Percentiles rank a stretch among this genome's conserved stretches.
phyloP scores from a whole-genome alignment of 1,140 invertebrate species.

The Nasonia vitripennis region DNA sequence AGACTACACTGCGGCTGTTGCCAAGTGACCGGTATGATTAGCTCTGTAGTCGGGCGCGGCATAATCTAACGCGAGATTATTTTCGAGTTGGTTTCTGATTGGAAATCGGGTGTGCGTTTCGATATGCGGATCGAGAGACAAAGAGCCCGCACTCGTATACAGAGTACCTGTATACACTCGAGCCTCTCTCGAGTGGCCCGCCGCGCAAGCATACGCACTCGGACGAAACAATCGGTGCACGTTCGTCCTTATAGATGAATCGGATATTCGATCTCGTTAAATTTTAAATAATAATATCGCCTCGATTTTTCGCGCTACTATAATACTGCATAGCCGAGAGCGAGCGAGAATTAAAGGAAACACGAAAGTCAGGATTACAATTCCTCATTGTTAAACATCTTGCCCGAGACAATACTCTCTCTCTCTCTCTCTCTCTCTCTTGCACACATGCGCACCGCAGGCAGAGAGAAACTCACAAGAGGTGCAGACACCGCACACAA shows the following conservation, averaged over 20 bases:
- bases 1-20: not conserved
- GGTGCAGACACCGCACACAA: not conserved
- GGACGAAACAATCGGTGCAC: not conserved
- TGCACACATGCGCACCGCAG: not conserved
- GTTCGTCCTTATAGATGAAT: not conserved
- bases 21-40: not conserved
- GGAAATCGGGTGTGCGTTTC: not conserved
- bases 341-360: not conserved
- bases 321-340: no score
- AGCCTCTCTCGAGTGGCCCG: not conserved
- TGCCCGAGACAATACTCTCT: not conserved
- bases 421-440: no score
- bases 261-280: no score
- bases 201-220: not conserved
- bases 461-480: not conserved
- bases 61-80: not conserved
- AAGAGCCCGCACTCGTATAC: not conserved
- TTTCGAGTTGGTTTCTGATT: not conserved
- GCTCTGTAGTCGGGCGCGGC: not conserved
- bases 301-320: no score
- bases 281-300: no score
- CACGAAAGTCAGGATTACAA: not conserved
- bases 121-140: not conserved
- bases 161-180: not conserved
- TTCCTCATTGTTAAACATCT: not conserved